phyloP scores from a whole-genome alignment of 1,140 invertebrate genomes.

The Sycophaga agraensis region DNA sequence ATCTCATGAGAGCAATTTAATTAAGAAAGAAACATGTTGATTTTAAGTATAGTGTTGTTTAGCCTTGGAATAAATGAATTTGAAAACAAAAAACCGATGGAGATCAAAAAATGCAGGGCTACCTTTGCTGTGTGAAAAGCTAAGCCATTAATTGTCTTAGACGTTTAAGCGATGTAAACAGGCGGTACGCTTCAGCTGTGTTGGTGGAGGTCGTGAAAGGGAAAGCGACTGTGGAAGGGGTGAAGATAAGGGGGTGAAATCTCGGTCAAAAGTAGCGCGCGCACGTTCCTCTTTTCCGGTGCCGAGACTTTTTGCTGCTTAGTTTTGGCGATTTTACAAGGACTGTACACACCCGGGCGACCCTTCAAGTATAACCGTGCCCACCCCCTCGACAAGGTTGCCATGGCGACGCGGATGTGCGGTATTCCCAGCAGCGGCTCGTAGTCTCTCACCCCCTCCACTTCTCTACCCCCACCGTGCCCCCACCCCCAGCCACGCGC shows the following conservation, averaged over 20 bases:
- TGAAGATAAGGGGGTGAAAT: constrained; percentile 37
- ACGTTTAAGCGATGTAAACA: constrained; percentile 50
- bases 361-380: constrained; percentile 53
- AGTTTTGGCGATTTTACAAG: constrained; percentile 49
- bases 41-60: constrained; percentile 17
- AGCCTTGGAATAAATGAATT: constrained; percentile 15
- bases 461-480: constrained; percentile 32
- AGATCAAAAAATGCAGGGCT: no score
- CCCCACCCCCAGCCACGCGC: constrained; percentile 26
- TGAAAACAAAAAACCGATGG: no score
- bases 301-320: constrained; percentile 6
- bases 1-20: constrained; percentile 25
- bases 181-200: neutral
- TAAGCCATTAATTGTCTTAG: constrained; percentile 48
- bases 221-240: constrained; percentile 40
- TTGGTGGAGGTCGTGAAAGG: constrained; percentile 42
- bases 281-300: constrained; percentile 33
- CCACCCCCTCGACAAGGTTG: constrained; percentile 35
- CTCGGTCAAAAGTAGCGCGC: constrained; percentile 42
- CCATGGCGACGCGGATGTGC: constrained; percentile 48
- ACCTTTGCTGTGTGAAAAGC: no score
- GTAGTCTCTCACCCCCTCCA: neutral
- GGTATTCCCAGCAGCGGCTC: constrained; percentile 39
- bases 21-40: constrained; percentile 16
- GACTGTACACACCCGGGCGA: constrained; percentile 49